Base-by-base conservation (phyloP, 2,113 vertebrate genomes). In the Varanus komodoensis region DNA sequence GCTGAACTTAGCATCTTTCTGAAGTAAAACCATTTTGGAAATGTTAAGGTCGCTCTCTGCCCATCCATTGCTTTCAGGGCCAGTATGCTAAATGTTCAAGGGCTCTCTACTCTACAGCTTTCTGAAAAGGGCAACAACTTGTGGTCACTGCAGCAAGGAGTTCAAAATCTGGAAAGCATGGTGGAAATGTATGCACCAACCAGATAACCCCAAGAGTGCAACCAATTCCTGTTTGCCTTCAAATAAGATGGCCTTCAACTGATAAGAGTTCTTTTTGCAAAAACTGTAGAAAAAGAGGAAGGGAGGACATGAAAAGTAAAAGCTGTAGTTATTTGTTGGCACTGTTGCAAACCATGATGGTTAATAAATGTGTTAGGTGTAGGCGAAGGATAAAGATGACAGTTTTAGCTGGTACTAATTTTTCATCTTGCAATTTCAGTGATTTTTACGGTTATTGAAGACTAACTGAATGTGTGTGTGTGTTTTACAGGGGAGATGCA, bases 341-440 rank as follows among this genome's bases (percentile, higher is more conserved):
- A 57, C 75, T 78, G 44, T 80, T 88, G 78, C 78, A 88, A 87
- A 87, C 5, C 17, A 61, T 34, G 75, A 48, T 54, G 89, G 48
- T 32, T 50, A 86, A 48, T 89, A 77, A 83, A 80, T 87, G 54
- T 54, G 67, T 75, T 74, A 80, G 64, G n/a, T 67, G 6, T 14
- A 87, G 75, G 87, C 89, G 73, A 93, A 95, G 89, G 29, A 89
- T 77, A 86, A 90, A 27, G 29, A 83, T 68, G 50, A 75, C 17
- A 0, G 11, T 88, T 89, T 87, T 9, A 90, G 87, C 89, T 89
- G 79, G 27, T 87, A 23, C 79, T 87, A 78, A 48, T 27, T 90
- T 44, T 86, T 75, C 87, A 89, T 86, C 69, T 44, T 38, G 81
- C 67, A 69, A 29, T 69, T 78, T 67, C 75, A 57, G 77, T 17